Base-by-base conservation (phyloP, 37 sponge, comb jelly and placozoan genomes). In the Trichoplax adhaerens region DNA sequence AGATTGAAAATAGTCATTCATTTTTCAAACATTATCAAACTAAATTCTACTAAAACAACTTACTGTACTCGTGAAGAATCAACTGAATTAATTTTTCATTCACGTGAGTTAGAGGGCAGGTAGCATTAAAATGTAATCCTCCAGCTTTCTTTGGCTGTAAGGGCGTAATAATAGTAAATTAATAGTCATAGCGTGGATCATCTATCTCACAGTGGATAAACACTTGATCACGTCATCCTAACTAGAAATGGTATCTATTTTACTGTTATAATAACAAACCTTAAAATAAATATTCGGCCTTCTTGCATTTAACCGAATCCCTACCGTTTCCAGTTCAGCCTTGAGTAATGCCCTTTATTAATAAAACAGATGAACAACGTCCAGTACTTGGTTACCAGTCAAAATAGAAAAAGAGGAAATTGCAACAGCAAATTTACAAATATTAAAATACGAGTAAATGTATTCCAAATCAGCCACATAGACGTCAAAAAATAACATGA, bases 221-320 rank as follows among this genome's bases (percentile, higher is more conserved):
- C 29, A 29, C 29, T 29, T 29, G 29, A 29, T 29, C 29, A 29
- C 29, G 29, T 29, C 29, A 29, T 29, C 29, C 29, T 29, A 29
- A 29, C 29, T 29, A 29, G 29, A 29, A 29, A 29, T 29, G 29
- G 29, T 29, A 29, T 29, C 29, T 29, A 29, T 29, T 29, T 29
- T 29, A 29, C 29, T 29, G 29, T 29, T 29, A 29, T 29, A 29
- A 29, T 29, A 29, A 29, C 50, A 3, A 2, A 90, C 88, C 83
- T 98, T 98, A 78, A 98, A 93, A 65, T 98, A 98, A 55, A 98
- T 81, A 66, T 98, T 89, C 5, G 99, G 99, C 60, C 81, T 78
- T 72, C 75, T 76, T 76, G 84, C 89, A 74, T 98, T 98, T 60
- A 98, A 74, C 63, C 99, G 54, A 29, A 98, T 91, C 4, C 94